Evolutionary conservation across 2,888 invertebrate species (phyloP), one percentile per base, ranked within the genome.

Genomic region (Pandemis heparana): DNA sequence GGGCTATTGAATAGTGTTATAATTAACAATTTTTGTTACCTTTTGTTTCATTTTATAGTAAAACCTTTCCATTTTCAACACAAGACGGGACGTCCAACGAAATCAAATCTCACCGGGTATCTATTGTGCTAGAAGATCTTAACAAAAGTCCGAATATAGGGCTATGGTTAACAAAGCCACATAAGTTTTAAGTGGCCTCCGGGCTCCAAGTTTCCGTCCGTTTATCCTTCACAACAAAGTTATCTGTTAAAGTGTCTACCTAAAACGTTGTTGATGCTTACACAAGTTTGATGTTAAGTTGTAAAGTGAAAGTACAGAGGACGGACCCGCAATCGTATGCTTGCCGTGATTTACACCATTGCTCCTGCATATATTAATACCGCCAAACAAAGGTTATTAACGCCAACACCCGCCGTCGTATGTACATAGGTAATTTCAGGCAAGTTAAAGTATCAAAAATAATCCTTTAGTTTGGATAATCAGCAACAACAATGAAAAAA

Each of bases 151-250:
- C 79, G 83, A 85, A 88, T 87, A 87, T 87, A 86, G 77, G 85
- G 83, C 88, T 87, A 88, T 88, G 90, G 89, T 87, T 90, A 91
- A 90, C 90, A 87, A 91, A 93, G 92, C 90, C 91, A 92, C 90
- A 89, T 88, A 93, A 93, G 92, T 92, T 93, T 92, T 89, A 93
- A 93, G 92, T 92, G 91, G 92, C 90, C 92, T 86, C 91, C 76
- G 84, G 91, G 88, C 90, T 79, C 80, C 80, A 89, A 92, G 91
- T 92, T 92, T 79, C 81, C 80, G 86, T 87, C 90, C 91, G 89
- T 91, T 92, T 92, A 90, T 89, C 89, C 90, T 85, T 82, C 81
- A 87, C 88, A 90, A 90, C 90, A 87, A 90, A 92, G 89, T 93
- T 92, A 90, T 92, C 90, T 90, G 89, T 88, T 87, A 81, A 85